Base-by-base conservation (phyloP, 2,797 vertebrate species). In the Acanthornis magna region DNA sequence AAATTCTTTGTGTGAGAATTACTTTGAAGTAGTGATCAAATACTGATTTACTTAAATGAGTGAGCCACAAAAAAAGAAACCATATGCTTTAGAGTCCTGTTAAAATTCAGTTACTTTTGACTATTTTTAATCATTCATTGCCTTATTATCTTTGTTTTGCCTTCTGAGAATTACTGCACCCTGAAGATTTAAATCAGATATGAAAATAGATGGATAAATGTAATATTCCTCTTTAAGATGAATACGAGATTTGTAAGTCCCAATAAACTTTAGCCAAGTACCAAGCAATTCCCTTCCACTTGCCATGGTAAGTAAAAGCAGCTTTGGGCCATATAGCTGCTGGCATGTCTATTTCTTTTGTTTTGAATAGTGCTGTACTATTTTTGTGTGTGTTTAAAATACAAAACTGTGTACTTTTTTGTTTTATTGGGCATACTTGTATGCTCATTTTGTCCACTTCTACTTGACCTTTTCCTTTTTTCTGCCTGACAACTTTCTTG, bases 1-100 rank as follows among this genome's bases (percentile, higher is more conserved):
- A 88, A 90, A 95, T 93, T 96, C 93, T 94, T 95, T 94, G 71
- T 85, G 76, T 96, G 93, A 90, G 91, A 94, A 93, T 70, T 58
- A 93, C 95, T 96, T 96, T 96, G 93, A 96, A 94, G 93, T 67
- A 88, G 26, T 21, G 79, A 95, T 95, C 94, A 96, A 93, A 95
- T 96, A 86, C 67, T 83, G 85, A 94, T 93, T 95, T 86, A 95
- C 83, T 95, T 95, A 96, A 96, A 95, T 89, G 67, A 96, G 70
- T 22, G 25, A 93, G 77, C 94, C 95, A 94, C 94, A 96, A 91
- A 77, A 95, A 87, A 95, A 89, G 85, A 93, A 92, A 62, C 79
- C 76, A 75, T 90, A 68, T 40, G 73, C 78, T 91, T 94, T 80
- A 80, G 30, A 93, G 88, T 63, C 72, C 84, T 80, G 70, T 86